Conservation (phyloP, 2,888 invertebrate species). For the Aspidiotus rigidus region DNA sequence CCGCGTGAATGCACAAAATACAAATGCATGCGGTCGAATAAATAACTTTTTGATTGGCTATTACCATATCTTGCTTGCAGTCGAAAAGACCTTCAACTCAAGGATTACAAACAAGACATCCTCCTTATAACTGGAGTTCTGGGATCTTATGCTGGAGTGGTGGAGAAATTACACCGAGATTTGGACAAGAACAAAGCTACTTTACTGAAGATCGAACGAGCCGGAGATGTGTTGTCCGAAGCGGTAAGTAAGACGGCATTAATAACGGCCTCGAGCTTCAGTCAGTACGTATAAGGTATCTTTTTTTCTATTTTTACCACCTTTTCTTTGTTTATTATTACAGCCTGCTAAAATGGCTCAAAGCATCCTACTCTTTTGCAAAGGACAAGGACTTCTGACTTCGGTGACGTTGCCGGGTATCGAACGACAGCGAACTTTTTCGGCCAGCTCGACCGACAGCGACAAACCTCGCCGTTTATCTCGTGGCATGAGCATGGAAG, state of each 20-base stretch:
- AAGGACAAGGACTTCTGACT: conserved; percentile 74
- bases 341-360: conserved; percentile 82
- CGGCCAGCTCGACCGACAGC: conserved; percentile 48
- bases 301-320: not conserved
- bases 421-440: conserved; percentile 58
- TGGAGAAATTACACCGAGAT: conserved; percentile 67
- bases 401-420: conserved; percentile 73
- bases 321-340: conserved; percentile 36
- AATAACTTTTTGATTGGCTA: no score
- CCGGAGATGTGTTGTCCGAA: conserved; percentile 79
- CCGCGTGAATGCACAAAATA: no score
- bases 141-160: conserved; percentile 68
- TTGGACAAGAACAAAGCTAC: conserved; percentile 74
- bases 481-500: conserved; percentile 67
- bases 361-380: conserved; percentile 76
- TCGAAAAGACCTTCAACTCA: conserved; percentile 60
- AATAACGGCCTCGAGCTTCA: not conserved
- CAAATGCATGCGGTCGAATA: no score
- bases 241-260: conserved; percentile 51
- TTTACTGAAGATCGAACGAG: conserved; percentile 71
- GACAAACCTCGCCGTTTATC: conserved; percentile 45
- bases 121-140: conserved; percentile 70
- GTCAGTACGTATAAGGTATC: no score
- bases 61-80: conserved; percentile 43
- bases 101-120: conserved; percentile 65